Conservation (phyloP, 2,113 vertebrate genomes). For the Orthonyx spaldingii region DNA sequence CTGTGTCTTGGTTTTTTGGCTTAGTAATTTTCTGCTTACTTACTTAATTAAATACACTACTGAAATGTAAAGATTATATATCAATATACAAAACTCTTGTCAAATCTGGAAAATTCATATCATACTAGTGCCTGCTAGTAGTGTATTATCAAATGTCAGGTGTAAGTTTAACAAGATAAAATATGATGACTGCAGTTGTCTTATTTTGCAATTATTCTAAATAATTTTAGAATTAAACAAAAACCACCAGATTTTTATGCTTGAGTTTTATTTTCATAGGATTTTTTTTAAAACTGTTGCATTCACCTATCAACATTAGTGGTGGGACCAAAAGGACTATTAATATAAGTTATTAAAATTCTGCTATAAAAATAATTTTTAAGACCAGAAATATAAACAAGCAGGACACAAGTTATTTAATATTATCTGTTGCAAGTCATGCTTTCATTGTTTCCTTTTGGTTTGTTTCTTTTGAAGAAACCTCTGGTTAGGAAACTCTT, state of each 20-base stretch:
- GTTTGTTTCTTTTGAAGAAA: background rate
- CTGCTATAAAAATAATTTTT: background rate
- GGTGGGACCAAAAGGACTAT: background rate
- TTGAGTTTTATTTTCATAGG: background rate
- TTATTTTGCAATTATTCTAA: background rate
- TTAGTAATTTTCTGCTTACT: background rate
- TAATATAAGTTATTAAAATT: background rate
- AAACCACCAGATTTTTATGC: background rate
- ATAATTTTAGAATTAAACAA: background rate
- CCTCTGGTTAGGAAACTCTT: background rate
- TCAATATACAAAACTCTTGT: background rate
- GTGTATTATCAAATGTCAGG: background rate
- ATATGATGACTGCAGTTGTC: background rate
- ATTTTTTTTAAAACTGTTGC: background rate
- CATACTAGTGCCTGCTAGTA: background rate
- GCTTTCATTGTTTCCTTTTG: rapidly evolving
- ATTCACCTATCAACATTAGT: background rate
- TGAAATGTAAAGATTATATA: background rate
- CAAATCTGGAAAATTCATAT: background rate
- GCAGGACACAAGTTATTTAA: background rate
- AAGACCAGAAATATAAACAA: background rate
- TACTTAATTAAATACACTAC: background rate
- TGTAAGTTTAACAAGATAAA: background rate
- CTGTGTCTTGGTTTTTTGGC: background rate
- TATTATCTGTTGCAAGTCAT: background rate